These are phyloP conservation scores for Florisuga fusca DNA, from an alignment of 2,797 vertebrate genomes.

Conservation along the genomic window DNA sequence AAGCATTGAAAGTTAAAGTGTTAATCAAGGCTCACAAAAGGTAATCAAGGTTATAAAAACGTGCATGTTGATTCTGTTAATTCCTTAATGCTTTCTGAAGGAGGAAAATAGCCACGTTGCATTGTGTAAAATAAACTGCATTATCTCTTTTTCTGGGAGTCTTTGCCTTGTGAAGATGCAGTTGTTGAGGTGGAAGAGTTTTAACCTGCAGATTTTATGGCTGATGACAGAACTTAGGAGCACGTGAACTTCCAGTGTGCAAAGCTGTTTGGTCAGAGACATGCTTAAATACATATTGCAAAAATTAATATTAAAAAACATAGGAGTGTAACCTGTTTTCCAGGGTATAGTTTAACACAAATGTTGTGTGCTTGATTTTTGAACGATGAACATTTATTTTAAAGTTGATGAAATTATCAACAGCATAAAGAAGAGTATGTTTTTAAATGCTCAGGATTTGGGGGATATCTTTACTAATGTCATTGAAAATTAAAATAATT, in stretches of 20 bases:
- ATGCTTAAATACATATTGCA: accelerated
- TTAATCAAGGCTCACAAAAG: neutral
- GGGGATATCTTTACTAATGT: neutral
- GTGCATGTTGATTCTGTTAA: accelerated
- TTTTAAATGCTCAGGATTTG: neutral
- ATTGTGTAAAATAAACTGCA: accelerated
- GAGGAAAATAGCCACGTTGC: accelerated
- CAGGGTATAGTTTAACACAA: neutral
- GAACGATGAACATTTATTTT: accelerated
- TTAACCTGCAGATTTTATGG: neutral
- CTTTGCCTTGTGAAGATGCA: neutral
- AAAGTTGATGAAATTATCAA: neutral
- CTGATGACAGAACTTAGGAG: accelerated
- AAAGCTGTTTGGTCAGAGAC: accelerated
- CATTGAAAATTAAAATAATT: neutral
- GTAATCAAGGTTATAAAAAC: neutral
- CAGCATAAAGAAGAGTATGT: accelerated
- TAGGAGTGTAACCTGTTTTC: neutral
- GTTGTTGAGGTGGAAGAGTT: neutral
- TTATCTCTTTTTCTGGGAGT: neutral
- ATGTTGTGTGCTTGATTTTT: accelerated
- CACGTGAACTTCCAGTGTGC: accelerated
- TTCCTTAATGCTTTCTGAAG: accelerated
- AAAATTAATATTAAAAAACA: neutral
- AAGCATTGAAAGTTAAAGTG: neutral